Percentiles rank a stretch among this genome's conserved stretches.
Conservation (phyloP, 2,888 invertebrate genomes). For the Blera fallax region DNA sequence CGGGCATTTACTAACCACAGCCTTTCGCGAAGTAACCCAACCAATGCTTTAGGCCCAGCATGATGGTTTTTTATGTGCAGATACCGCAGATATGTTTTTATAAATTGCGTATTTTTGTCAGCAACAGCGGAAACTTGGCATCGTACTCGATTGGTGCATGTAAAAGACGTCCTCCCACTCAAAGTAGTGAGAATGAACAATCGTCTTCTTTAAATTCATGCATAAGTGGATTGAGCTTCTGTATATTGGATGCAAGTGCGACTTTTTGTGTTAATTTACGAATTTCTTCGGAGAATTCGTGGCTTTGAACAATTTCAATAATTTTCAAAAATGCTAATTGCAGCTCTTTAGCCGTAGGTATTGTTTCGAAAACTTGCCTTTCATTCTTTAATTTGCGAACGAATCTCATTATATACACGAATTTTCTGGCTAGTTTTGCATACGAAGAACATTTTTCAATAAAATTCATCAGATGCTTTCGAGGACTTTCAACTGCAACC, state of each 20-base stretch:
- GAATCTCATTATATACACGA: not conserved
- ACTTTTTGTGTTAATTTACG: no score
- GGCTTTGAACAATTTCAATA: no score
- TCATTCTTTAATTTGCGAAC: no score
- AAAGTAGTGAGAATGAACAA: not conserved
- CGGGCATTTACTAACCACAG: not conserved
- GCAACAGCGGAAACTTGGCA: not conserved
- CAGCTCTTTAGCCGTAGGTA: no score
- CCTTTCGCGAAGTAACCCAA: not conserved
- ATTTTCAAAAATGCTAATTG: no score
- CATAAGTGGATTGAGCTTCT: no score
- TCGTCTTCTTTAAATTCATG: no score
- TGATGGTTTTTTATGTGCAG: constrained; percentile 27
- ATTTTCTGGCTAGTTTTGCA: not conserved
- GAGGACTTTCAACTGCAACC: not conserved
- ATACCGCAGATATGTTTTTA: no score
- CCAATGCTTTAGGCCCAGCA: constrained; percentile 32
- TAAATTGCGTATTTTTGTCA: no score
- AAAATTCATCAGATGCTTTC: not conserved
- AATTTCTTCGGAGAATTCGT: no score
- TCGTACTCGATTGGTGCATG: not conserved
- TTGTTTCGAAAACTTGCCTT: no score
- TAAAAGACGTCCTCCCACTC: not conserved
- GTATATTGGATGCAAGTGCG: no score
- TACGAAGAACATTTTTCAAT: constrained; percentile 13